phyloP scores from a whole-genome alignment of 2,888 invertebrate genomes.

The Aethes cnicana region DNA sequence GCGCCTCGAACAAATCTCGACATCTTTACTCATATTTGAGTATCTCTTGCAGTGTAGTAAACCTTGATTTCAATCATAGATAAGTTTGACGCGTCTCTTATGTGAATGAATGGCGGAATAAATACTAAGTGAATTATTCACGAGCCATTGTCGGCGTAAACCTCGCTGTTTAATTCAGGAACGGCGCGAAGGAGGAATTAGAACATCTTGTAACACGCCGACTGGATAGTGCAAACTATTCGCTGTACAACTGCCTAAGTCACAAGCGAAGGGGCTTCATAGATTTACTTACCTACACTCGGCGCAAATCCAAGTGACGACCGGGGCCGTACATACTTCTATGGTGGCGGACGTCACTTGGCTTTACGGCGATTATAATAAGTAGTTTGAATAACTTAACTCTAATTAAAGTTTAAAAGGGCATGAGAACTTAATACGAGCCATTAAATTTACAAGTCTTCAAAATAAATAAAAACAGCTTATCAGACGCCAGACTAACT shows the following conservation, averaged over 20 bases:
- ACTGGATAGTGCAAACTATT: slow-evolving; percentile 27
- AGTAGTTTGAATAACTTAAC: no score
- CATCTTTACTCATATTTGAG: slow-evolving; percentile 21
- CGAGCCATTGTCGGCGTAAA: slow-evolving; percentile 19
- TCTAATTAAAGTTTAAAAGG: no score
- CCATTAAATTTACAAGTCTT: no score
- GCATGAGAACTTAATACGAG: no score
- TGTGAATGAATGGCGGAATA: slow-evolving; percentile 13
- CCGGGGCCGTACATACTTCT: no score
- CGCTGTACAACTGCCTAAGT: neutral
- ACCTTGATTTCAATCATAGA: slow-evolving; percentile 27
- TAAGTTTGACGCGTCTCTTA: slow-evolving; percentile 13
- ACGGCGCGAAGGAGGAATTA: slow-evolving; percentile 25
- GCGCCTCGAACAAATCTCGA: neutral
- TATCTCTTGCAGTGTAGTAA: no score
- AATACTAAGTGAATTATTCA: slow-evolving; percentile 30
- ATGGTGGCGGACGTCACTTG: no score
- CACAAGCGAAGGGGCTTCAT: neutral
- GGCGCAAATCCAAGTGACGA: no score
- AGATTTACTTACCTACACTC: no score
- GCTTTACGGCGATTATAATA: no score
- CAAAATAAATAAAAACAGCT: no score
- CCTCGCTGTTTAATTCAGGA: slow-evolving; percentile 16
- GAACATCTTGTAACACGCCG: slow-evolving; percentile 23
- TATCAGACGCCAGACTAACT: no score